Conservation (phyloP, 2,797 vertebrate species). For the Phoeniculus purpureus region DNA sequence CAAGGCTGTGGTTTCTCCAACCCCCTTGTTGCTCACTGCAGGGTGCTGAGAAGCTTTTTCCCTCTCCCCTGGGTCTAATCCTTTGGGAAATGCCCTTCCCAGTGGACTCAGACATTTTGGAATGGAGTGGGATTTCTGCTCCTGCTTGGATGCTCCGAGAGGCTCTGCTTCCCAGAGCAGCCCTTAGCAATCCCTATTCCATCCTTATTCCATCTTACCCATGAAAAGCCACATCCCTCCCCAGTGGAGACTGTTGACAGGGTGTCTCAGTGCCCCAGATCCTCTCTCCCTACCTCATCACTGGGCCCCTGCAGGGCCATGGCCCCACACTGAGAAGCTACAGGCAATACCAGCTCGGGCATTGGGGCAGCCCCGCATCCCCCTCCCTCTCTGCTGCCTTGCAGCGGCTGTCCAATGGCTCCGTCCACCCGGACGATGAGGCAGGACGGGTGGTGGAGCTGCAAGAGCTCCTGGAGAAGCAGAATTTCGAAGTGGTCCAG, state of each 20-base stretch:
- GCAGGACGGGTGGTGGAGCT: conserved; percentile 84
- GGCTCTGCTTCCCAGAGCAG: not conserved
- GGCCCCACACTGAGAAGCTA: not conserved
- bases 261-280: not conserved
- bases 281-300: not conserved
- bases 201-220: not conserved
- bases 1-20: accelerated
- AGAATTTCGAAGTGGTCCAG: conserved; percentile 90
- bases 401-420: conserved; percentile 86
- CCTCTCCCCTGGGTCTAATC: not conserved
- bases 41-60: not conserved
- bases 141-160: accelerated
- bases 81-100: not conserved
- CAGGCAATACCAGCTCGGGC: not conserved
- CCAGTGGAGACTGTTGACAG: not conserved
- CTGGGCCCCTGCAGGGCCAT: not conserved
- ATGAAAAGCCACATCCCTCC: not conserved
- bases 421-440: conserved; percentile 87
- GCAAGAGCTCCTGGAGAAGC: conserved; percentile 92
- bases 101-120: not conserved
- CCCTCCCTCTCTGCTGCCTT: not conserved
- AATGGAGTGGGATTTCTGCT: not conserved
- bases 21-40: not conserved
- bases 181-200: not conserved
- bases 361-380: not conserved